These are phyloP conservation scores for Plestiodon gilberti DNA, from an alignment of 2,113 vertebrate genomes.

Conservation along the genomic window DNA sequence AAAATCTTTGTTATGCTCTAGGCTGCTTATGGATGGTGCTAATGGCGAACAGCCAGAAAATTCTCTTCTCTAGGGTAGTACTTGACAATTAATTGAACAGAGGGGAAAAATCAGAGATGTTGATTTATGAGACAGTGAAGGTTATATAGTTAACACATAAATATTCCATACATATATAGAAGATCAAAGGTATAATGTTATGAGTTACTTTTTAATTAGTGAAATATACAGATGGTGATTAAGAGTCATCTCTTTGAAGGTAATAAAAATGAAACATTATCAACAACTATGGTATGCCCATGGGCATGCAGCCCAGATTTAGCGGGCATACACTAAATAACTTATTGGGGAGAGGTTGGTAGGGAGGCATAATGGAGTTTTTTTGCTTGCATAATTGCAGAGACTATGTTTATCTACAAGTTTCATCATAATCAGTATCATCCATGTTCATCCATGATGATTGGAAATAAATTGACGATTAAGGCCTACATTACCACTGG, in stretches of 20 bases:
- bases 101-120: background rate
- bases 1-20: background rate
- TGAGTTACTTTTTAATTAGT: background rate
- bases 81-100: background rate
- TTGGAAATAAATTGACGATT: background rate
- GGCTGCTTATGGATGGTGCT: background rate
- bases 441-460: no score
- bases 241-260: background rate
- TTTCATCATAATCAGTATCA: background rate
- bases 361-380: background rate
- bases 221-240: background rate
- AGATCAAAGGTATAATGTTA: slow-evolving; percentile 1
- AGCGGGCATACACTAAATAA: background rate
- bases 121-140: background rate
- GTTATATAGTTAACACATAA: background rate
- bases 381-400: background rate
- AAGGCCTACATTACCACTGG: background rate
- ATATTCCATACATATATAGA: background rate
- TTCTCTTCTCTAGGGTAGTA: background rate
- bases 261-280: background rate
- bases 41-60: slow-evolving; percentile 9
- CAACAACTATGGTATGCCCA: background rate
- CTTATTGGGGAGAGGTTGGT: background rate
- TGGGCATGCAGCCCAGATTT: background rate
- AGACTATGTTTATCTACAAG: background rate